Conservation (phyloP, 1,140 invertebrate genomes). For the Lanistes nyassanus region DNA sequence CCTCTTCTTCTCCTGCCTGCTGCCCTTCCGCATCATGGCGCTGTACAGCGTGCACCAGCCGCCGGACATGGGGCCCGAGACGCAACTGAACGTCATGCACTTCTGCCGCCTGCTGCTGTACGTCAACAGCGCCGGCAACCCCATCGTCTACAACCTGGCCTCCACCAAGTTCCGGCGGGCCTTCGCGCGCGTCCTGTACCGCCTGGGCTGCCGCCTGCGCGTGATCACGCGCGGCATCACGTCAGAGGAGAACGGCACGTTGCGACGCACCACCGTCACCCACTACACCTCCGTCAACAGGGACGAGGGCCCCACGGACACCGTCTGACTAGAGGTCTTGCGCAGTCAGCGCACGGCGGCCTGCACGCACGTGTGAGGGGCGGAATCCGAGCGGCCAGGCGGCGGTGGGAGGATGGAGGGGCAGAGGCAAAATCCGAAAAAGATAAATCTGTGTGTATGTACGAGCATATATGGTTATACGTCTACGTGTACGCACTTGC, state of each 20-base stretch:
- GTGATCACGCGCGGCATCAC: not conserved
- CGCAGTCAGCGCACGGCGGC: not conserved
- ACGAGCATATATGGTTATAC: not conserved
- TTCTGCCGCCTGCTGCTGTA: conserved; percentile 72
- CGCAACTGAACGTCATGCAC: conserved; percentile 87
- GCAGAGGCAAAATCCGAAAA: not conserved
- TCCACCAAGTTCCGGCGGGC: conserved; percentile 52
- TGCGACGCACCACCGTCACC: conserved; percentile 26
- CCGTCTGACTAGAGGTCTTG: conserved; percentile 20
- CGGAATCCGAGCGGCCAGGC: not conserved
- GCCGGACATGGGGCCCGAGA: conserved; percentile 75
- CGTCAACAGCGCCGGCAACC: conserved; percentile 60
- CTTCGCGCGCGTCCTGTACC: conserved; percentile 35
- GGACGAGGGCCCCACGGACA: conserved; percentile 19
- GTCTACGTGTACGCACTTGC: not conserved
- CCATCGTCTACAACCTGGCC: conserved; percentile 58
- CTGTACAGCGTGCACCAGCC: conserved; percentile 63
- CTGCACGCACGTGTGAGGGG: not conserved
- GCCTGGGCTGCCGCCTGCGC: conserved; percentile 12
- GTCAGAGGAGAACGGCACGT: conserved; percentile 27
- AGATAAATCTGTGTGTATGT: not conserved
- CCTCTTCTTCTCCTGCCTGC: conserved; percentile 88
- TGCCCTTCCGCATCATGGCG: conserved; percentile 87
- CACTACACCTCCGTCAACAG: conserved; percentile 35
- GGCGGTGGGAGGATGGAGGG: not conserved